Conservation (phyloP, 2,888 invertebrate genomes). For the Ormia ochracea region DNA sequence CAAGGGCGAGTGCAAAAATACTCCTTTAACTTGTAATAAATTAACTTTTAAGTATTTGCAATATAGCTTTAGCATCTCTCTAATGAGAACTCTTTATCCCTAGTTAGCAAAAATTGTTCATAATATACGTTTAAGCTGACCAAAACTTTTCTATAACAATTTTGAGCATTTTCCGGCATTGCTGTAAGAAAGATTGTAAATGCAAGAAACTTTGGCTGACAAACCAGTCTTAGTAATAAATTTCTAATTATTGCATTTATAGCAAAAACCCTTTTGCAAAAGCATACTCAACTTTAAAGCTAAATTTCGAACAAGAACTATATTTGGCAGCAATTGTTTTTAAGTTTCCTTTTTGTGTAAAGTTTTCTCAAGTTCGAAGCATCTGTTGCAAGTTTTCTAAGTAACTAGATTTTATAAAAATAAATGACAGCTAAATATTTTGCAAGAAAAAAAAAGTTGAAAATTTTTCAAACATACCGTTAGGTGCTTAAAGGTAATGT, state of each 20-base stretch:
- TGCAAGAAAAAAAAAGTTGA: neutral
- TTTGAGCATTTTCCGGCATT: neutral
- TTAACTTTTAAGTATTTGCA: too few relatives aligned
- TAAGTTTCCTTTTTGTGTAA: neutral
- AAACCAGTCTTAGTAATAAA: neutral
- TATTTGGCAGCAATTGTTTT: neutral
- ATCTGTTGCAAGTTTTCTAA: slow-evolving; percentile 19
- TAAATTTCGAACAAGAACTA: slow-evolving; percentile 5
- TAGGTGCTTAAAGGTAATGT: neutral
- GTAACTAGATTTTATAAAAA: neutral
- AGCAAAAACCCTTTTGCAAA: neutral
- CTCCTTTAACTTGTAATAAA: too few relatives aligned
- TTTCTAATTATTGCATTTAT: neutral
- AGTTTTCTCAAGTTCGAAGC: slow-evolving; percentile 2
- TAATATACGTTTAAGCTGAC: neutral
- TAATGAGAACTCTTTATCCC: neutral
- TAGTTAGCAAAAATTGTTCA: neutral
- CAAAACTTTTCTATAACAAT: neutral
- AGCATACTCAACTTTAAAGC: neutral
- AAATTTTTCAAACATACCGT: neutral
- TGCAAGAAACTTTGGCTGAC: neutral
- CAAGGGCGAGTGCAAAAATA: too few relatives aligned
- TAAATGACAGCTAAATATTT: neutral
- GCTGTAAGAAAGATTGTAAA: neutral
- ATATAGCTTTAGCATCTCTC: neutral